These are phyloP conservation scores for Elymnias hypermnestra DNA, from an alignment of 1,140 invertebrate species.

Conservation along the genomic window DNA sequence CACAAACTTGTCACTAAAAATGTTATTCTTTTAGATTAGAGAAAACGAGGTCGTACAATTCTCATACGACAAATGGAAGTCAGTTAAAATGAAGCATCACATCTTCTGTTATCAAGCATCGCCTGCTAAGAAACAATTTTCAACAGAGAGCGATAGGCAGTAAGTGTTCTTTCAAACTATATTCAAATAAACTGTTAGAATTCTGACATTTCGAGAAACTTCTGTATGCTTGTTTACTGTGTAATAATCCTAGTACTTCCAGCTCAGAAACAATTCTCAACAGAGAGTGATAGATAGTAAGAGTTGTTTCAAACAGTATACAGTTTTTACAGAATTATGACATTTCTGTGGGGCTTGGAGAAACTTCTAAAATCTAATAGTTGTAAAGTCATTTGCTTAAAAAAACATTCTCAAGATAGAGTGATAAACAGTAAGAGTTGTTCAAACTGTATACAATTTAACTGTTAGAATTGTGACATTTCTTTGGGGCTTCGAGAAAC, in stretches of 20 bases:
- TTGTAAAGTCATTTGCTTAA: too few species aligned
- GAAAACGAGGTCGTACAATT: conserved; percentile 89
- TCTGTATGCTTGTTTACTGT: background rate
- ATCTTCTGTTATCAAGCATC: conserved; percentile 92
- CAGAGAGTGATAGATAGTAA: too few species aligned
- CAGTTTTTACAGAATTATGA: too few species aligned
- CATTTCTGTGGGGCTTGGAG: too few species aligned
- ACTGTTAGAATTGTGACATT: background rate
- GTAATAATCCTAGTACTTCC: background rate
- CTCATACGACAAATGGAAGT: conserved; percentile 88
- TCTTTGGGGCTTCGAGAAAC: background rate
- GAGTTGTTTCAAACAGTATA: too few species aligned
- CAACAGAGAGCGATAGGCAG: conserved; percentile 81
- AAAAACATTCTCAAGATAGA: too few species aligned
- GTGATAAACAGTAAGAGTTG: too few species aligned
- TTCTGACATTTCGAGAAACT: background rate
- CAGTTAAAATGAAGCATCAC: conserved; percentile 90
- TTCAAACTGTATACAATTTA: background rate
- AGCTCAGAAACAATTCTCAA: too few species aligned
- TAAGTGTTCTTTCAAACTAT: conserved; percentile 61
- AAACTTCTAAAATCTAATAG: too few species aligned
- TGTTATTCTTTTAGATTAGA: conserved; percentile 74
- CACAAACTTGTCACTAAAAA: background rate
- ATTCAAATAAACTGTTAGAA: too few species aligned
- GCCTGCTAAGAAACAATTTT: conserved; percentile 86